Evolutionary conservation across 2,797 vertebrate genomes (phyloP), one percentile per base, ranked within the genome.

Genomic region (Molossus molossus): DNA sequence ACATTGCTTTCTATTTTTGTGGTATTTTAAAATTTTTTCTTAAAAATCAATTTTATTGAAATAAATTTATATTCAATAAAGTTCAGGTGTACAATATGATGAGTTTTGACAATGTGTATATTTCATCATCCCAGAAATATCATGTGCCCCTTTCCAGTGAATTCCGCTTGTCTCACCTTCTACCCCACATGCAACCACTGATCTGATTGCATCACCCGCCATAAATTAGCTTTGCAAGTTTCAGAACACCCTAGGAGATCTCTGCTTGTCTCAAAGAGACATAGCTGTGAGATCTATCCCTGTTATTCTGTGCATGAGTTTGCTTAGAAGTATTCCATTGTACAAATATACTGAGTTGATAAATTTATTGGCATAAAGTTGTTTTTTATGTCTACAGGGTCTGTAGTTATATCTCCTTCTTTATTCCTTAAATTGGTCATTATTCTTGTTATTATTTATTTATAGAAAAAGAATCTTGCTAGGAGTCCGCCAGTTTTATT

Each of bases 381-480:
- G 53, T 48, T 75, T 85, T 45, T 62, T 13, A 13, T 72, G 23
- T 94, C 96, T 93, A 33, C 96, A 76, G 60, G 76, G 33, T 73
- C 92, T 64, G 21, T 93, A 77, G 87, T 93, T 57, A 9, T 75
- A 80, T 29, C 73, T 94, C 86, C 45, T 80, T 94, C 33, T 87
- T 87, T 45, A 72, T 79, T 86, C 23, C 25, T 40, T 9, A 15
- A 67, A 27, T 20, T 25, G n/a, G 23, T 76, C 55, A 75, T 67
- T 70, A 5, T 17, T 85, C 6, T 87, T 37, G 0, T 37, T 60
- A 7, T 11, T 53, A 20, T 65, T 15, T 60, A 70, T 60, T 70
- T 1, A 4, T 91, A 65, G 81, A 53, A 37, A 70, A 10, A 79
- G 9, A 89, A 25, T 84, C 77, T 87, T 82, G 3, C 14, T 72